Evolutionary conservation across 2,888 invertebrate genomes (phyloP).

Genomic region (Hemithea aestivaria): DNA sequence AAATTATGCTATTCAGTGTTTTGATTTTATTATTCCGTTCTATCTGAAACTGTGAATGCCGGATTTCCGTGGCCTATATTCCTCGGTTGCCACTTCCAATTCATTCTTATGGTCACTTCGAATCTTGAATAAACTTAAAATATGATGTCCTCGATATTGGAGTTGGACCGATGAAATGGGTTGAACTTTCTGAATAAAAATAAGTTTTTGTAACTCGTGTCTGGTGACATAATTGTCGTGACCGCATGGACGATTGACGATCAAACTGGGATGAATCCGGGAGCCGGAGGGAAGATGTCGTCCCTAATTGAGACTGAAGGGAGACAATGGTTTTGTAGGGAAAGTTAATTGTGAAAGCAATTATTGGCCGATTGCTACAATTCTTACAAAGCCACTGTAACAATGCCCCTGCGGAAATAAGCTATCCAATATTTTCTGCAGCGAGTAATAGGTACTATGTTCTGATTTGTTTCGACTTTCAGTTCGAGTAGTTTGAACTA

Average conservation of each 20-base stretch:
- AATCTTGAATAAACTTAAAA: conserved; percentile 9
- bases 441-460: conserved; percentile 1
- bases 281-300: conserved; percentile 9
- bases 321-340: conserved; percentile 10
- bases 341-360: conserved; percentile 17
- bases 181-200: conserved; percentile 10
- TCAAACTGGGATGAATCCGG: conserved; percentile 8
- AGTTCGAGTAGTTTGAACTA: background rate
- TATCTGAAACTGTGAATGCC: conserved; percentile 5
- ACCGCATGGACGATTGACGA: conserved; percentile 10
- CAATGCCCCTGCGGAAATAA: conserved; percentile 6
- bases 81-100: background rate
- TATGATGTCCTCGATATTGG: conserved; percentile 4
- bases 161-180: background rate
- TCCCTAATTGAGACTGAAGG: conserved; percentile 16
- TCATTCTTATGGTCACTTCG: conserved; percentile 1
- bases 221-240: conserved; percentile 8
- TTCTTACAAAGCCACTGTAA: conserved; percentile 5
- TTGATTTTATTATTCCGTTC: conserved; percentile 14
- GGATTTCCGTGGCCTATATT: conserved; percentile 3
- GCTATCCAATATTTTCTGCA: conserved; percentile 8
- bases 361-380: conserved; percentile 14
- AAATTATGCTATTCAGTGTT: conserved; percentile 21
- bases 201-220: conserved; percentile 8
- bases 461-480: conserved; percentile 2